phyloP scores from a whole-genome alignment of 2,113 vertebrate species.

The Naja naja region DNA sequence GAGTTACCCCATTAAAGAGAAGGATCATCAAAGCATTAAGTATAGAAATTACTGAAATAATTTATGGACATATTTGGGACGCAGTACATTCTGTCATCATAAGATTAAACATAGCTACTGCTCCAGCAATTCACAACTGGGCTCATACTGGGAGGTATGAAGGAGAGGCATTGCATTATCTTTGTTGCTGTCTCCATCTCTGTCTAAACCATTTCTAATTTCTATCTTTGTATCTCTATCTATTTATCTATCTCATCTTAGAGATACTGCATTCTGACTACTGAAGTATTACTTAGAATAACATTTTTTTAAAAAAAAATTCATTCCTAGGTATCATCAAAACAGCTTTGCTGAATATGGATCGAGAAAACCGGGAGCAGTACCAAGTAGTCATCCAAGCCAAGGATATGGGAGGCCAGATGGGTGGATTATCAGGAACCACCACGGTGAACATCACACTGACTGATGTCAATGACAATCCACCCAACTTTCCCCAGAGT shows the following conservation, averaged over 20 bases:
- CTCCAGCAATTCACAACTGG: background rate
- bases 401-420: conserved; percentile 97
- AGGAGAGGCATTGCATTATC: background rate
- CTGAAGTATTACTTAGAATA: conserved; percentile 34
- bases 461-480: conserved; percentile 92
- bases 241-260: background rate
- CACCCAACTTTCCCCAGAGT: conserved; percentile 92
- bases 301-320: background rate
- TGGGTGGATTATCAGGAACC: conserved; percentile 92
- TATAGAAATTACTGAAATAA: background rate
- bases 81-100: background rate
- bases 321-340: conserved; percentile 84
- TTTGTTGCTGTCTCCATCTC: background rate
- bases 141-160: background rate
- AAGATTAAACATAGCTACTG: background rate
- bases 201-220: background rate
- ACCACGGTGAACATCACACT: conserved; percentile 91
- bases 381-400: conserved; percentile 97
- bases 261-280: background rate
- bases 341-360: conserved; percentile 93
- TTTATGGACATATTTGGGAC: background rate
- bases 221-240: background rate
- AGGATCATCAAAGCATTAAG: background rate
- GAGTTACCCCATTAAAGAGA: background rate
- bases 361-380: conserved; percentile 88